Conservation (phyloP, 2,113 vertebrate genomes). For the Spheniscus mendiculus region DNA sequence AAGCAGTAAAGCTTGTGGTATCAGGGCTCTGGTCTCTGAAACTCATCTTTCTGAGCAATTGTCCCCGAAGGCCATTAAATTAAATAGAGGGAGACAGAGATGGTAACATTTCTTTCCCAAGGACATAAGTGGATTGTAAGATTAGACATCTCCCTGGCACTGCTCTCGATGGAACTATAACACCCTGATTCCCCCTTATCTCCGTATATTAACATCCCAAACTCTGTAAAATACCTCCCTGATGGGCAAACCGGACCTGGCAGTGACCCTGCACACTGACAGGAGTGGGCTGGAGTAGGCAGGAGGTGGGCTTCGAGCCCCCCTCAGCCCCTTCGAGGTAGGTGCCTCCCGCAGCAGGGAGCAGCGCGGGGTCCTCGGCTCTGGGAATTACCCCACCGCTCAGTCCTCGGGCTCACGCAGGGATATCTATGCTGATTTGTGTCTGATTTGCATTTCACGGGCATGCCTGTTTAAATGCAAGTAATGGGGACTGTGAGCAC, state of each 20-base stretch:
- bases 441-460: neutral
- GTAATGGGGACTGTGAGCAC: neutral
- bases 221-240: neutral
- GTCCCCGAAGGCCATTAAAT: neutral
- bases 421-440: neutral
- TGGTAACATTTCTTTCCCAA: neutral
- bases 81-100: neutral
- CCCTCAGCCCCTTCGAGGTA: neutral
- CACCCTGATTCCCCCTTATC: neutral
- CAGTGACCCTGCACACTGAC: neutral
- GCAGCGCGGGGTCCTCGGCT: fast-evolving
- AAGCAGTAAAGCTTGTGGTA: neutral
- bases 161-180: neutral
- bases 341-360: fast-evolving
- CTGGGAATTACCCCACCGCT: neutral
- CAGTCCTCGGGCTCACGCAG: fast-evolving
- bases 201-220: neutral
- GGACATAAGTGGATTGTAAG: neutral
- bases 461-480: neutral
- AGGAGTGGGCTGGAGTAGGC: neutral
- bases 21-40: neutral
- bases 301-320: neutral
- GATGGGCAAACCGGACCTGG: fast-evolving
- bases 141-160: neutral
- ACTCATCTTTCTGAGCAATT: neutral